Evolutionary conservation across 2,797 vertebrate species (phyloP), one percentile per base, ranked within the genome.

Genomic region (Tapera naevia): DNA sequence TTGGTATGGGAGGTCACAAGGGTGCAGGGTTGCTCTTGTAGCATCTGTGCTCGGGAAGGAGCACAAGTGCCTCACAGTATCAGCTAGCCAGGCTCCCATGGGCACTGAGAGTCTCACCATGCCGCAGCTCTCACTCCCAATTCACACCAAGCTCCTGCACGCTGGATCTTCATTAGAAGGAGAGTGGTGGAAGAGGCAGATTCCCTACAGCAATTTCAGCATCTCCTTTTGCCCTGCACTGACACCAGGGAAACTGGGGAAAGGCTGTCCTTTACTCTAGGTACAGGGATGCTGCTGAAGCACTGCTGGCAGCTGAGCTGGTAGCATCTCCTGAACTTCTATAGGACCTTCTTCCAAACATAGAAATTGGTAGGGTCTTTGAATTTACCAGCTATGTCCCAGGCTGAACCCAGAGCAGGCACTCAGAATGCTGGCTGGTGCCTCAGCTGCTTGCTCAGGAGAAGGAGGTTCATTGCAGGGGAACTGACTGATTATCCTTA

Each of bases 31-130:
- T 3, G 1, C 33, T 78, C 28, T 78, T 19, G n/a, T 30, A 9
- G 33, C 5, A 9, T 6, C 45, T n/a, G 0, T 1, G 2, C 37
- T 92, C 57, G 41, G 45, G 33, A 50, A 35, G 53, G 43, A 46
- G 13, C 0, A 0, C 0, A 4, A 5, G 3, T 35, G 21, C 57
- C 13, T 64, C 0, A 0, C 32, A 14, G 11, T 18, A 18, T 39
- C 0, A 0, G 12, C 79, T 23, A 32, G 16, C 48, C 2, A 2
- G 37, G n/a, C 7, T 80, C 13, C 66, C 17, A 30, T n/a, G 27
- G 61, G 28, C 41, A 22, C 69, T 0, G 0, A 37, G 51, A 85
- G 17, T 27, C 39, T 57, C 3, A 3, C 37, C 43, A 5, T 17
- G 28, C 27, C 61, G 27, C 2, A 1, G 32, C 23, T 66, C 37